These are phyloP conservation scores for Petrolisthes cinctipes DNA, from an alignment of 2,888 invertebrate species.

Conservation along the genomic window DNA sequence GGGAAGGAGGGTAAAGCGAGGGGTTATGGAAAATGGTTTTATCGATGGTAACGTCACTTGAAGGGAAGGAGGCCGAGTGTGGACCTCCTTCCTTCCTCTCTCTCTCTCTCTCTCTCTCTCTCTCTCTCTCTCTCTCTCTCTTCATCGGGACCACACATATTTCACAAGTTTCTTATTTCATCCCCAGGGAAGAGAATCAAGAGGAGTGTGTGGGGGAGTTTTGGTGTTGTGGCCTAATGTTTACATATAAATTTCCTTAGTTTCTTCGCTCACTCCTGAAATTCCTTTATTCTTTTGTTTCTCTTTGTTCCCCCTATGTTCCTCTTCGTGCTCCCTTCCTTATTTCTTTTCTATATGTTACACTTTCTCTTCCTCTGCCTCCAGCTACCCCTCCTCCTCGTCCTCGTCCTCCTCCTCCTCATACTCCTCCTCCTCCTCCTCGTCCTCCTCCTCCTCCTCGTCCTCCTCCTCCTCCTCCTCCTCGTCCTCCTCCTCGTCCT, in stretches of 20 bases:
- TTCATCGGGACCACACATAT: neutral
- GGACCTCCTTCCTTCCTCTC: slow-evolving; percentile 1
- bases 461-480: neutral
- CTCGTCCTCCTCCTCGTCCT: too few relatives aligned
- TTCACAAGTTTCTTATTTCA: neutral
- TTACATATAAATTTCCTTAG: neutral
- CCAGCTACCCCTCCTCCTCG: too few relatives aligned
- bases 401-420: too few relatives aligned
- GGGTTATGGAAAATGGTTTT: slow-evolving; percentile 59
- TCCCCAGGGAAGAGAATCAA: neutral
- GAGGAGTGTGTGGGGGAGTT: slow-evolving; percentile 10
- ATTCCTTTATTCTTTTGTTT: neutral
- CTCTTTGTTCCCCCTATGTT: neutral
- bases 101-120: slow-evolving; percentile 5
- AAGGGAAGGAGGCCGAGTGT: slow-evolving; percentile 36
- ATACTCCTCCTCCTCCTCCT: neutral
- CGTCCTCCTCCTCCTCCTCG: neutral
- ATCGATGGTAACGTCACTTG: slow-evolving; percentile 52
- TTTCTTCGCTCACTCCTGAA: neutral
- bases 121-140: neutral
- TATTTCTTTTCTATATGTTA: too few relatives aligned
- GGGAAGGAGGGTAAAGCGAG: slow-evolving; percentile 17
- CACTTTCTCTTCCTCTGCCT: neutral
- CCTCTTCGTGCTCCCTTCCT: neutral
- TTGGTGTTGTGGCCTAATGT: neutral